Evolutionary conservation across 1,140 invertebrate species (phyloP), one percentile per base, ranked within the genome.

Genomic region (Stenopsyche tienmushanensis): DNA sequence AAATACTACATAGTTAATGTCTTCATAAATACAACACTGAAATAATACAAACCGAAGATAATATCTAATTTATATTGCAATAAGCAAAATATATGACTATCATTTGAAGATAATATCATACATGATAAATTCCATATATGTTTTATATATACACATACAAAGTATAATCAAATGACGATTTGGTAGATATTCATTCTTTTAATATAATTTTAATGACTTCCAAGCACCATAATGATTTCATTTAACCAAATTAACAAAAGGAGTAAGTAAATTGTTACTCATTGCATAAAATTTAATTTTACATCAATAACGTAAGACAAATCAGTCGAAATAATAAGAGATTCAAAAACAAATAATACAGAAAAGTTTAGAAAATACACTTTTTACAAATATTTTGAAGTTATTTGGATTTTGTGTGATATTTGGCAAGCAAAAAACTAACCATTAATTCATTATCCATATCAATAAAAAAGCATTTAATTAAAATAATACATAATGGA

Each of bases 141-240:
- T 15, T 18, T 8, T 47, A 47, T 20, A 47, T 47, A 47, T 47
- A 47, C 44, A n/a, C n/a, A n/a, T n/a, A n/a, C n/a, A n/a, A 47
- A 13, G 44, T 8, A 15, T 13, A 20, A 20, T 7, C 5, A 47
- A 8, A 8, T 20, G 7, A 47, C 17, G 17, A 9, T 9, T 47
- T 18, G 17, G 44, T 47, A 47, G 44, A 47, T 47, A 15, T 8
- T 9, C 17, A 47, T n/a, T n/a, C n/a, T 39, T 39, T 39, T n/a
- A 47, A 47, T 47, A 47, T 47, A 13, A 47, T 47, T 34, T 8
- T 18, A n/a, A 47, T 47, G 44, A 47, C 44, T 47, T 47, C 44
- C 44, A 47, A 47, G 44, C 44, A 47, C 44, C 44, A 47, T 47
- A 47, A 47, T 47, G 44, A 9, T 47, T 39, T 39, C n/a, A n/a